A percentile compares a stretch with the other conserved stretches of the same genome.
phyloP scores from a whole-genome alignment of 2,797 vertebrate genomes.

The Lerista edwardsae region DNA sequence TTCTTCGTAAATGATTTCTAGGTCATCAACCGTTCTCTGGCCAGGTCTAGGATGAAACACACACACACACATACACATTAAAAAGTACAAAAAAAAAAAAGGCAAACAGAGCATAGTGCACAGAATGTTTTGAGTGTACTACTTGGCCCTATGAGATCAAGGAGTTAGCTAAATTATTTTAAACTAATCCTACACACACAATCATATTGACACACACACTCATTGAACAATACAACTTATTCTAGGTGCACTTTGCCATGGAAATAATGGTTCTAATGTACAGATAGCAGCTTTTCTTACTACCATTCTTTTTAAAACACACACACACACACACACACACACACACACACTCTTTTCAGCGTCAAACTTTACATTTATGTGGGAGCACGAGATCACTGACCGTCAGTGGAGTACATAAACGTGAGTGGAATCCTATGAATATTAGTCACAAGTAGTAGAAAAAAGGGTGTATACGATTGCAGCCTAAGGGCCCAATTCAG shows the following conservation, averaged over 20 bases:
- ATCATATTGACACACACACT: not conserved
- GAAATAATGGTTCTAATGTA: not conserved
- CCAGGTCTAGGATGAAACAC: conserved; percentile 81
- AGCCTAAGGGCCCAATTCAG: not conserved
- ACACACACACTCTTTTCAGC: not conserved
- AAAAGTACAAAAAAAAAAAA: conserved; percentile 30
- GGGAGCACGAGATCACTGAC: no score
- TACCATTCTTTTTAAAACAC: no score
- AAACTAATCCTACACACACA: not conserved
- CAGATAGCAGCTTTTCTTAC: not conserved
- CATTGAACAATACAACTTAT: not conserved
- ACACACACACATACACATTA: conserved; percentile 3
- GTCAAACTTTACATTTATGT: not conserved
- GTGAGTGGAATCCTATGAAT: no score
- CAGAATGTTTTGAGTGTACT: conserved; percentile 26
- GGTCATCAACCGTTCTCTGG: conserved; percentile 92
- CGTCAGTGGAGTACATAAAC: no score
- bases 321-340: no score
- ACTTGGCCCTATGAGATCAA: conserved; percentile 7
- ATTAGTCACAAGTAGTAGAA: no score
- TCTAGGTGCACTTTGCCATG: not conserved
- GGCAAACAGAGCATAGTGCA: conserved; percentile 8
- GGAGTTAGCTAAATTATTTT: not conserved
- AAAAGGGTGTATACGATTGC: no score
- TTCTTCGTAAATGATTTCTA: conserved; percentile 98